These are phyloP conservation scores for Clytia hemisphaerica DNA, from an alignment of 30 jellyfish, hydroid and myxozoan species.

Conservation along the genomic window DNA sequence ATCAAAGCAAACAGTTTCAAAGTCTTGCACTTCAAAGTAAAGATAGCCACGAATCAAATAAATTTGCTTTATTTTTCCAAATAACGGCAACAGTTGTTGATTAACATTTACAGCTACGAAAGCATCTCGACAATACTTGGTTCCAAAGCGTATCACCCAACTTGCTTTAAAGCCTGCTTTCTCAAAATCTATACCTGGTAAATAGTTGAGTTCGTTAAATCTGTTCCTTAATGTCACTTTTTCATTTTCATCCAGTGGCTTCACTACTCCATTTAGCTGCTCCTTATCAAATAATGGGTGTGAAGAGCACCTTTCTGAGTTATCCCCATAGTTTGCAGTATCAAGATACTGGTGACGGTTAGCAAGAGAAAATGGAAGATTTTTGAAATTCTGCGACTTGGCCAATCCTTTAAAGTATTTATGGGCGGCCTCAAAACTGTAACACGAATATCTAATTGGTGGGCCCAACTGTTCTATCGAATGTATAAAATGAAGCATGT, in stretches of 20 bases:
- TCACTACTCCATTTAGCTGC: conserved; percentile 13
- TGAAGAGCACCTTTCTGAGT: background rate
- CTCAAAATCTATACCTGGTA: conserved; percentile 14
- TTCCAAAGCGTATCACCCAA: conserved; percentile 21
- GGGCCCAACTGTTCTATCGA: background rate
- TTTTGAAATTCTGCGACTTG: conserved; percentile 16
- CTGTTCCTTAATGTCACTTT: background rate
- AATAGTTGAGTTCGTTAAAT: background rate
- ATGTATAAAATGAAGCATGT: conserved; percentile 5
- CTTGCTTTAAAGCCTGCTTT: conserved; percentile 10
- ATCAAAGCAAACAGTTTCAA: conserved; percentile 20
- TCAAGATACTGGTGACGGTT: too few relatives aligned
- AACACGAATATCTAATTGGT: too few relatives aligned
- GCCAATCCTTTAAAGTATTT: conserved; percentile 1
- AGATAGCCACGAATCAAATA: conserved; percentile 9
- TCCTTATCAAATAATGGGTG: conserved; percentile 24
- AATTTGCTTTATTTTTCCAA: conserved; percentile 6
- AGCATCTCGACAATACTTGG: background rate
- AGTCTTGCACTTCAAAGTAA: conserved; percentile 2
- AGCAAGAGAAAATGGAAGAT: too few relatives aligned
- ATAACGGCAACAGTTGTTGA: conserved; percentile 5
- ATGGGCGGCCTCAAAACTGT: too few relatives aligned
- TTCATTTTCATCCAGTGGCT: background rate
- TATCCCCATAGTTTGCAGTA: too few relatives aligned
- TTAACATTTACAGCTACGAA: conserved; percentile 6